phyloP scores from a whole-genome alignment of 2,113 vertebrate species.

The Lipophrys pholis region DNA sequence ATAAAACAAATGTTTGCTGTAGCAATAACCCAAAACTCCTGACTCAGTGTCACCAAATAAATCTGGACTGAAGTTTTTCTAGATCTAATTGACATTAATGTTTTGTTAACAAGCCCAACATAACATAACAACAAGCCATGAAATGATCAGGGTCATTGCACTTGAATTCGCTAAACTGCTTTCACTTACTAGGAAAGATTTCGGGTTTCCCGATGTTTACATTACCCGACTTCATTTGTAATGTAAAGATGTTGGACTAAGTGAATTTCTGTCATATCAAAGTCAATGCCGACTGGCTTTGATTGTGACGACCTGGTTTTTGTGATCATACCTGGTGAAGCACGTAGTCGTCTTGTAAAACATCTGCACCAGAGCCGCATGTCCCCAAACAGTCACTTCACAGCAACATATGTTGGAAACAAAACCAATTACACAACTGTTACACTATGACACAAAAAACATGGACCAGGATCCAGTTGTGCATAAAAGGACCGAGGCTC shows the following conservation, averaged over 20 bases:
- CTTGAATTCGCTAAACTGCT: neutral
- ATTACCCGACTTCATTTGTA: no score
- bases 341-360: conserved; percentile 36
- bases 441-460: conserved; percentile 59
- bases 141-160: no score
- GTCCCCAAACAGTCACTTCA: conserved; percentile 47
- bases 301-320: conserved; percentile 36
- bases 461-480: conserved; percentile 59
- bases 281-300: conserved; percentile 9
- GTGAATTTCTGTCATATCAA: conserved; percentile 23
- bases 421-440: conserved; percentile 60
- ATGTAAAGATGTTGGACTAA: conserved; percentile 2
- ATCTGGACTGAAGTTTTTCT: no score
- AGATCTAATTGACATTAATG: no score
- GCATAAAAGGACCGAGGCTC: conserved; percentile 75
- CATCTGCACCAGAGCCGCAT: conserved; percentile 54
- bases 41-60: no score
- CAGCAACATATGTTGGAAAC: conserved; percentile 53
- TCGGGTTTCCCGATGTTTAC: no score
- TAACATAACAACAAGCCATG: no score
- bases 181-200: conserved; percentile 11
- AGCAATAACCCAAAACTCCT: no score
- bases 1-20: no score
- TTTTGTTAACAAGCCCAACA: no score
- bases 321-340: conserved; percentile 12